Conservation (phyloP, 2,888 invertebrate genomes). For the Ochropleura plecta region DNA sequence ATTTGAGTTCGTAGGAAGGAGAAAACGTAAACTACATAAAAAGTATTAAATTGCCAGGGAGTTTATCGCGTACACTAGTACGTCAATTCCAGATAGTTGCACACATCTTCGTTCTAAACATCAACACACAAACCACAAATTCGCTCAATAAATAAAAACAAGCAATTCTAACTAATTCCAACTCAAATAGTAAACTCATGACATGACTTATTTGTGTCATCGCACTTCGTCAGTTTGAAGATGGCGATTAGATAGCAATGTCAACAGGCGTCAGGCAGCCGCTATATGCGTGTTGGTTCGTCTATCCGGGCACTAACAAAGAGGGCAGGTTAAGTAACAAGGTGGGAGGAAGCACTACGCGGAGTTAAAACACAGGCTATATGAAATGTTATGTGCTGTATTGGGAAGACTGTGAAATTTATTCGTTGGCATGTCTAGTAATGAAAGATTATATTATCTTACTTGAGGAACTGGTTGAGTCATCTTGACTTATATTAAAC, state of each 20-base stretch:
- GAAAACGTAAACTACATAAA: not conserved
- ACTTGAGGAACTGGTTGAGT: constrained; percentile 7
- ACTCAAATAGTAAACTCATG: constrained; percentile 38
- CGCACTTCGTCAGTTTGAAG: constrained; percentile 42
- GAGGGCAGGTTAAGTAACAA: constrained; percentile 65
- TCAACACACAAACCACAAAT: constrained; percentile 8
- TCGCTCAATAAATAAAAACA: constrained; percentile 28
- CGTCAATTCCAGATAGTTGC: constrained; percentile 6
- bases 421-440: constrained; percentile 24
- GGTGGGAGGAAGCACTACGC: constrained; percentile 78
- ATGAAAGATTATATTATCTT: constrained; percentile 25
- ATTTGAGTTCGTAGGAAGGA: not conserved
- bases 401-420: constrained; percentile 50
- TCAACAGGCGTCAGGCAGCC: constrained; percentile 34
- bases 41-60: not conserved
- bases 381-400: constrained; percentile 50
- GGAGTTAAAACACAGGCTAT: constrained; percentile 46
- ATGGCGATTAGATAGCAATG: constrained; percentile 46
- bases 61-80: not conserved
- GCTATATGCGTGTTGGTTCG: constrained; percentile 39
- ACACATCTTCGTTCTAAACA: not conserved
- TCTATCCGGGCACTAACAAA: constrained; percentile 59
- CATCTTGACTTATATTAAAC: not conserved
- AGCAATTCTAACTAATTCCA: constrained; percentile 35
- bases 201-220: constrained; percentile 51